Evolutionary conservation across 2,113 vertebrate species (phyloP).

Genomic region (Peucedramus taeniatus): DNA sequence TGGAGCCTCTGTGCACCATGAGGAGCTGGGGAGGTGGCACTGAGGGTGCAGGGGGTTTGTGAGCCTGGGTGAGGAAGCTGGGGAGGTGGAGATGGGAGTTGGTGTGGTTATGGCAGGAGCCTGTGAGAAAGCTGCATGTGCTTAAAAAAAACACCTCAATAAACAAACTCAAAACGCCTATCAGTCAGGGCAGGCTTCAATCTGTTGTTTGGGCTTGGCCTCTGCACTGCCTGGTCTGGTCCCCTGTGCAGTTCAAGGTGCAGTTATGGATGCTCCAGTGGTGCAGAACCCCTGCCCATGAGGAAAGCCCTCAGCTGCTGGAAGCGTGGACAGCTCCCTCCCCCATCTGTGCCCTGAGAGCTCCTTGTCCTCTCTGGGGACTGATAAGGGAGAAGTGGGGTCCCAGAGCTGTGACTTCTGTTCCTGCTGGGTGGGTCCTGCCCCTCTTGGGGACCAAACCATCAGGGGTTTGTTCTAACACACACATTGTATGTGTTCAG

Average conservation of each 20-base stretch:
- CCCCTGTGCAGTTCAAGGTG: neutral
- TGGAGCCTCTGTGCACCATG: rapidly evolving
- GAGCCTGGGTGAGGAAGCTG: neutral
- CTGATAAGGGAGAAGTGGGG: neutral
- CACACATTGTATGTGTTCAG: rapidly evolving
- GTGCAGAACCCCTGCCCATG: rapidly evolving
- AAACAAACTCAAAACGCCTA: rapidly evolving
- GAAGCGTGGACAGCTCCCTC: neutral
- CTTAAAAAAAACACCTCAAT: neutral
- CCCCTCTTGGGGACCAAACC: neutral
- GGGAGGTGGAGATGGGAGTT: neutral
- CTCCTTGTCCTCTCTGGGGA: rapidly evolving
- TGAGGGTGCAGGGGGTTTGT: rapidly evolving
- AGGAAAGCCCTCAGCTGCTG: neutral
- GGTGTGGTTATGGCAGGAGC: neutral
- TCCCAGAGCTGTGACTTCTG: neutral
- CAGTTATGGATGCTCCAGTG: neutral
- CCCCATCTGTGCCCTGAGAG: rapidly evolving
- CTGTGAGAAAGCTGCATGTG: rapidly evolving
- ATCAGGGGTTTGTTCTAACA: neutral
- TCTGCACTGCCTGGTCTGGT: neutral
- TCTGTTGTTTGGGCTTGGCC: neutral
- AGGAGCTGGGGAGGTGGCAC: neutral
- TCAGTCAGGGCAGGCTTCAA: neutral
- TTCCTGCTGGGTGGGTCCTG: neutral